phyloP scores from a whole-genome alignment of 92 coral and sea anemone genomes.

The Zoanthus gigantus region DNA sequence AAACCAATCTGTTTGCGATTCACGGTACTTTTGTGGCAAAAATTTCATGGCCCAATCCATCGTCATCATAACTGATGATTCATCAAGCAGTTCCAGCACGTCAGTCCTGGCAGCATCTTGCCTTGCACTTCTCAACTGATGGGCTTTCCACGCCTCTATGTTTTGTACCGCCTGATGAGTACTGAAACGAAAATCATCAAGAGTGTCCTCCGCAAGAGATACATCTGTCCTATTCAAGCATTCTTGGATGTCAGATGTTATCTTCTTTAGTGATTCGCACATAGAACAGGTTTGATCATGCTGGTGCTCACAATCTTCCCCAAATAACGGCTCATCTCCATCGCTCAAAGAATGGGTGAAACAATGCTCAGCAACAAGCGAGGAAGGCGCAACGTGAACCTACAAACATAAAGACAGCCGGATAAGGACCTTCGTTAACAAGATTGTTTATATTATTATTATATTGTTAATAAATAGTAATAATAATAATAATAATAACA shows the following conservation, averaged over 20 bases:
- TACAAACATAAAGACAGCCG: slow-evolving; percentile 2
- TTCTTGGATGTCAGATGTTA: slow-evolving; percentile 25
- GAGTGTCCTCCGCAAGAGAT: slow-evolving; percentile 9
- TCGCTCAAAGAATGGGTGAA: slow-evolving; percentile 30
- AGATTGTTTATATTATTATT: not conserved
- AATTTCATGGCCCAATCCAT: slow-evolving; percentile 35
- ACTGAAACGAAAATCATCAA: slow-evolving; percentile 14
- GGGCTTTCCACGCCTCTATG: slow-evolving; percentile 33
- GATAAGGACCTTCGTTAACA: not conserved
- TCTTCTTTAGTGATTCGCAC: slow-evolving; percentile 10
- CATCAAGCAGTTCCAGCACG: slow-evolving; percentile 26
- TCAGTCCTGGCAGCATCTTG: slow-evolving; percentile 45
- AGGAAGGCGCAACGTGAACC: slow-evolving; percentile 38
- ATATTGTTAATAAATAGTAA: not conserved
- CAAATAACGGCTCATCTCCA: slow-evolving; percentile 9
- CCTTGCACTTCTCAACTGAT: slow-evolving; percentile 35
- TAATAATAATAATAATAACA: too few species aligned
- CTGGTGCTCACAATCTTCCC: slow-evolving; percentile 11
- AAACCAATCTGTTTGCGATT: slow-evolving; percentile 46
- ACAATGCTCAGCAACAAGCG: slow-evolving; percentile 40
- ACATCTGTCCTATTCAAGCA: slow-evolving; percentile 1
- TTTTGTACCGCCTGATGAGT: slow-evolving; percentile 39
- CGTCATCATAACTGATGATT: slow-evolving; percentile 22
- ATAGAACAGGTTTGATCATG: slow-evolving; percentile 18
- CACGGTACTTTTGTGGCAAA: slow-evolving; percentile 29